A percentile compares a stretch with the other conserved stretches of the same genome.
These are phyloP conservation scores for Spongilla lacustris DNA, from an alignment of 37 sponge, comb jelly and placozoan species.

Conservation along the genomic window DNA sequence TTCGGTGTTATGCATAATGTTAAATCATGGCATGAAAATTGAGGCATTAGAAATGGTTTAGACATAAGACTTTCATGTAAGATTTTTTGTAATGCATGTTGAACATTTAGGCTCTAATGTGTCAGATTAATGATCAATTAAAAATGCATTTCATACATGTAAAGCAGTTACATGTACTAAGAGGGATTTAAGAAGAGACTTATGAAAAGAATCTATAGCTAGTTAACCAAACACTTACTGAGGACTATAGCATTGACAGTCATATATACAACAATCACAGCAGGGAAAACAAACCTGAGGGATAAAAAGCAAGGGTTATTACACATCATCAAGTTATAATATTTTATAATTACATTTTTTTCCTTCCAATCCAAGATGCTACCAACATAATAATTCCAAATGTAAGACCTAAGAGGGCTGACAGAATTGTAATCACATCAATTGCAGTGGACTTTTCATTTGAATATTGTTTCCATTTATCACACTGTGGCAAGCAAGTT, in stretches of 20 bases:
- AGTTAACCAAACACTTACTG: neutral
- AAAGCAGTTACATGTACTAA: neutral
- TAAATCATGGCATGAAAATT: too few relatives aligned
- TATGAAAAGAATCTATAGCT: neutral
- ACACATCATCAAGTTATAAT: neutral
- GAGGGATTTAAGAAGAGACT: neutral
- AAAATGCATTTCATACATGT: too few relatives aligned
- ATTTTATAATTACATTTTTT: conserved; percentile 39
- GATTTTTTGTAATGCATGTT: too few relatives aligned
- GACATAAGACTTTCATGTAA: too few relatives aligned
- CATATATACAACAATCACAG: neutral
- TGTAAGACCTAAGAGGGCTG: conserved; percentile 4
- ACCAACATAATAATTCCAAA: conserved; percentile 25
- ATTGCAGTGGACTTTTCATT: neutral
- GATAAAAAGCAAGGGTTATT: neutral
- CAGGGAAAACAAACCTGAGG: conserved; percentile 2
- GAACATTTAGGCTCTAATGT: too few relatives aligned
- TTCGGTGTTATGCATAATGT: too few relatives aligned
- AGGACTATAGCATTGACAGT: neutral
- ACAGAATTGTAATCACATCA: conserved; percentile 2
- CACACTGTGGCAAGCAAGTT: conserved; percentile 14
- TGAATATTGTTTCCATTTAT: conserved; percentile 2
- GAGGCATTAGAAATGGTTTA: too few relatives aligned
- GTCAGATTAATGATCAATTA: too few relatives aligned
- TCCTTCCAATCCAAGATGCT: conserved; percentile 20